Evolutionary conservation across 2,797 vertebrate genomes (phyloP).

Genomic region (Nannoperca obscura): DNA sequence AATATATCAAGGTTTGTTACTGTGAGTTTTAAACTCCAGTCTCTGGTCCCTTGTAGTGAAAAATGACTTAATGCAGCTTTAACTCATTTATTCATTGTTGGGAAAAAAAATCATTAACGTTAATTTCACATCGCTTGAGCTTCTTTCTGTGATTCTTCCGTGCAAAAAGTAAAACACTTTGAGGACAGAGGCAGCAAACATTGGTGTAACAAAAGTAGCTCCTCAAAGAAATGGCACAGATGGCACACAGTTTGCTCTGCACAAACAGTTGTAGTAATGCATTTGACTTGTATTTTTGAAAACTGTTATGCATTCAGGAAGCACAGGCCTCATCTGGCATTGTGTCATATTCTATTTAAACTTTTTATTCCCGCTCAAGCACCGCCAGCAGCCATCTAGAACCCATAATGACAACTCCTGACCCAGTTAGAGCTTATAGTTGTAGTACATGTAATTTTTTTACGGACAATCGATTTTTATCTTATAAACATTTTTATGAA

Average conservation of each 20-base stretch:
- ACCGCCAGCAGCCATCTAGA: constrained; percentile 24
- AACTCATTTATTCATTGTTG: not conserved
- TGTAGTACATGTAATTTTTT: not conserved
- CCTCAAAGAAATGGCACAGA: constrained; percentile 52
- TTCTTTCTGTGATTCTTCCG: constrained; percentile 10
- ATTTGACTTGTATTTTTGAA: constrained; percentile 56
- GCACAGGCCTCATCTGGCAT: constrained; percentile 51
- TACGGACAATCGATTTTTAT: not conserved
- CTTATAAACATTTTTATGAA: not conserved
- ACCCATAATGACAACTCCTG: constrained; percentile 6
- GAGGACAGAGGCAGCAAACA: constrained; percentile 19
- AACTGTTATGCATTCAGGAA: constrained; percentile 29
- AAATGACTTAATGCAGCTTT: constrained; percentile 3
- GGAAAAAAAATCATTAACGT: not conserved
- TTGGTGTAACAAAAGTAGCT: constrained; percentile 35
- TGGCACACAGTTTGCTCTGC: constrained; percentile 48
- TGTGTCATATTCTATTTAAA: constrained; percentile 50
- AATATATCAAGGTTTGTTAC: not conserved
- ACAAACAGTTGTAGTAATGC: constrained; percentile 56
- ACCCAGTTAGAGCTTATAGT: constrained; percentile 2
- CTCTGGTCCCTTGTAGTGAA: constrained; percentile 4
- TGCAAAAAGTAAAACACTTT: constrained; percentile 3
- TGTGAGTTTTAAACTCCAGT: not conserved
- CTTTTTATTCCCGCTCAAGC: constrained; percentile 34
- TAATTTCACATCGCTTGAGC: not conserved